A percentile compares a stretch with the other conserved stretches of the same genome.
These are phyloP conservation scores for Heliconius melpomene DNA, from an alignment of 1,140 invertebrate genomes.

Conservation along the genomic window DNA sequence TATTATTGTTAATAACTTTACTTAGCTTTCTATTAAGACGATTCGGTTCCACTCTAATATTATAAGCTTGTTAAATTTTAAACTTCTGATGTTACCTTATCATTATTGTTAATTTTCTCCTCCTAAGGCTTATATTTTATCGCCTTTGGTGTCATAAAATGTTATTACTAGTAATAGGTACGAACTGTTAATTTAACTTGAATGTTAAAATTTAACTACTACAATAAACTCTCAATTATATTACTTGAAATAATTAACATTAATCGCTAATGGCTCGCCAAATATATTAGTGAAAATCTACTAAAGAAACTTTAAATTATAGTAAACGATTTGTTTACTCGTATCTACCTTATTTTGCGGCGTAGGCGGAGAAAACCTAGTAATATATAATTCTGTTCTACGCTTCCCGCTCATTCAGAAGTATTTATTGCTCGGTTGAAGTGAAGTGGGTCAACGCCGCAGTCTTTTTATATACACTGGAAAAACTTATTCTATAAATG, in stretches of 20 bases:
- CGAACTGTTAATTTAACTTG: not conserved
- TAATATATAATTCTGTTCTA: not conserved
- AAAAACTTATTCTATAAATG: not conserved
- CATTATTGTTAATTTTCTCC: conserved; percentile 7
- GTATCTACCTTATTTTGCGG: not conserved
- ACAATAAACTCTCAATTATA: not conserved
- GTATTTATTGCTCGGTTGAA: not conserved
- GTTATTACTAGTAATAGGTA: conserved; percentile 3
- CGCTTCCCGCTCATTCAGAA: not conserved
- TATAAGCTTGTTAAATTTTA: conserved; percentile 6
- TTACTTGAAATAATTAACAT: not conserved
- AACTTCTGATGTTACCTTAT: not conserved
- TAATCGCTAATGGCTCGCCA: not conserved
- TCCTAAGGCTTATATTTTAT: not conserved
- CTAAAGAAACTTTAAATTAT: not conserved
- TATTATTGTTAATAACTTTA: not conserved
- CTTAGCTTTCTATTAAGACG: not conserved
- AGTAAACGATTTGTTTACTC: not conserved
- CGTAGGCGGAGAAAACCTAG: too few species aligned
- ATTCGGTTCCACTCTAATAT: not conserved
- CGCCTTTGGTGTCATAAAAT: conserved; percentile 7
- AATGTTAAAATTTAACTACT: conserved; percentile 8
- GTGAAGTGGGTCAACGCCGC: not conserved
- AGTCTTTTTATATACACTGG: not conserved
- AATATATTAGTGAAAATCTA: not conserved